Base-by-base conservation (phyloP, 2,888 invertebrate genomes). In the Drosophila algonquin region DNA sequence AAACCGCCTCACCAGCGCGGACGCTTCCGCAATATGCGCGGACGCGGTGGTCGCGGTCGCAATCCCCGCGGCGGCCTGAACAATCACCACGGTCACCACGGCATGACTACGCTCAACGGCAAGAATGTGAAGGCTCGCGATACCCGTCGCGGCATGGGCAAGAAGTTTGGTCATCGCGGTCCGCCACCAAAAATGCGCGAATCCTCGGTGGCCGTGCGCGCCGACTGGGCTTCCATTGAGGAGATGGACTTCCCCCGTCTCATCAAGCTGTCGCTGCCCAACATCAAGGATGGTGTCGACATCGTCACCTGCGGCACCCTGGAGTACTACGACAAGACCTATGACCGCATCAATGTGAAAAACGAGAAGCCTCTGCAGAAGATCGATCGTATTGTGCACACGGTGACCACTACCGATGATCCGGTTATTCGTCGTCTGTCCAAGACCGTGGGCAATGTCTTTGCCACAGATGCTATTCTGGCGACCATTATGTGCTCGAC, bases 401-500 rank as follows among this genome's bases (percentile, higher is more conserved):
- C 98, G 76, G 95, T 96, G 8, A 96, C 96, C 1, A 99, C 99
- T 4, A 98, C 99, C 48, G 99, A 99, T 90, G 99, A 99, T 93
- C 99, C 99, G 0, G 95, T 98, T 63, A 98, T 99, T 90, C 96
- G 99, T 90, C 96, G 97, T 91, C 93, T 98, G 52, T 97, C 97
- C 12, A 98, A 98, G 93, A 97, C 96, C 0, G 96, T 96, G 59
- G 98, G 99, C 76, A 99, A 98, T 82, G 99, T 99, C 35, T 99
- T 98, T 92, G 99, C 98, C 3, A 99, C 99, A 3, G 99, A 99
- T 93, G 96, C 98, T 27, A 99, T 99, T 90, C 93, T 99, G 90
- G 98, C 99, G 0, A 98, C 99, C 1, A 96, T 99, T 81, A 99
- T 99, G 99, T 98, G 99, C 93, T 97, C 98, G 92, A 98, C 99